Evolutionary conservation across 1,140 invertebrate genomes (phyloP).

Genomic region (Pomacea maculata): DNA sequence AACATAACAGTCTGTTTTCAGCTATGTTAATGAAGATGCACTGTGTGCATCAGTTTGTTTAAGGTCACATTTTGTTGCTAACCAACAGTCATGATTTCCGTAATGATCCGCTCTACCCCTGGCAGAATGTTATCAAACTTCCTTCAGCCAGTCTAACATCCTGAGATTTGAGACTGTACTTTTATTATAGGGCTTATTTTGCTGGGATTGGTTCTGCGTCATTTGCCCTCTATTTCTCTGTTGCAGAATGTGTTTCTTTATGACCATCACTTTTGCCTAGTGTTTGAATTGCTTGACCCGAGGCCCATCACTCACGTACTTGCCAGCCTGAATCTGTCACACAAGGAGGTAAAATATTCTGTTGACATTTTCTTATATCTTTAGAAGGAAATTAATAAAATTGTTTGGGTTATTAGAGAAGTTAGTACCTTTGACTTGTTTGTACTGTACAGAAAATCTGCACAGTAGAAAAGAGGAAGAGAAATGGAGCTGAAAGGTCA

Average conservation of each 20-base stretch:
- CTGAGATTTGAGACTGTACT: not conserved
- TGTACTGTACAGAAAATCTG: too few relatives aligned
- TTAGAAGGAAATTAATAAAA: too few relatives aligned
- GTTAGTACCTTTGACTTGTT: too few relatives aligned
- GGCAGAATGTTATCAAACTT: not conserved
- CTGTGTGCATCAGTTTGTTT: not conserved
- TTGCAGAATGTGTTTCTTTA: constrained; percentile 59
- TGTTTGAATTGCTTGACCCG: constrained; percentile 59
- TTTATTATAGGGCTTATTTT: not conserved
- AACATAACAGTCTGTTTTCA: not conserved
- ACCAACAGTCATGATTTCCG: not conserved
- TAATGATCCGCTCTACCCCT: not conserved
- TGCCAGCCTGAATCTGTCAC: constrained; percentile 15
- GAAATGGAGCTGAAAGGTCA: too few relatives aligned
- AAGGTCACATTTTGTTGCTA: not conserved
- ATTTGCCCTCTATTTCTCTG: constrained; percentile 16
- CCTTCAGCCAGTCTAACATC: not conserved
- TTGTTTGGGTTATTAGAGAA: too few relatives aligned
- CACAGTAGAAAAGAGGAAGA: too few relatives aligned
- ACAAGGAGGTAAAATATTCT: constrained; percentile 7
- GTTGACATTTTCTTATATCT: too few relatives aligned
- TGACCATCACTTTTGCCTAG: constrained; percentile 61
- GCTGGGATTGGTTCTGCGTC: not conserved
- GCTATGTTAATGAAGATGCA: not conserved
- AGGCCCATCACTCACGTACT: constrained; percentile 46